phyloP scores from a whole-genome alignment of 2,888 invertebrate genomes.

The Elegia similella region DNA sequence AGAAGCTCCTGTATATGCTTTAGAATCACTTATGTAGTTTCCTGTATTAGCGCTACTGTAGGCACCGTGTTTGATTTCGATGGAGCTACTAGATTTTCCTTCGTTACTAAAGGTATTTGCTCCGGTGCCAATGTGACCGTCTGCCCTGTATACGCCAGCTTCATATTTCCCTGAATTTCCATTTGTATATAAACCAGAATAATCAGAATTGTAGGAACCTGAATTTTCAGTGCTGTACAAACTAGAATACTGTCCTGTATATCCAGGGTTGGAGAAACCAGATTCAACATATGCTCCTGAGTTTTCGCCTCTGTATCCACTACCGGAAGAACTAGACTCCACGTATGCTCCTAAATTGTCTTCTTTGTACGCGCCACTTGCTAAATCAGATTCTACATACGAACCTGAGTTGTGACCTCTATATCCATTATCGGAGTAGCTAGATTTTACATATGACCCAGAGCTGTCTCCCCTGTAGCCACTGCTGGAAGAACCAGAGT shows the following conservation, averaged over 20 bases:
- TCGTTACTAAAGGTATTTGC: conserved; percentile 27
- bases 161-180: conserved; percentile 55
- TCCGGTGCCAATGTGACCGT: conserved; percentile 51
- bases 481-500: background rate
- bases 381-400: conserved; percentile 22
- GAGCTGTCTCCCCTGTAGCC: conserved; percentile 43
- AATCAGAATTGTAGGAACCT: conserved; percentile 41
- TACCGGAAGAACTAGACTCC: background rate
- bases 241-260: conserved; percentile 36
- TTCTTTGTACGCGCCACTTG: background rate
- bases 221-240: conserved; percentile 35
- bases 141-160: conserved; percentile 54
- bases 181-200: conserved; percentile 46
- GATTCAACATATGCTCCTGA: conserved; percentile 27
- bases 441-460: conserved; percentile 42
- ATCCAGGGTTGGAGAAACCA: conserved; percentile 27
- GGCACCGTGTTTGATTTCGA: conserved; percentile 37
- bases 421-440: conserved; percentile 30
- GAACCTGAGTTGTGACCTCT: conserved; percentile 36
- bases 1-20: conserved; percentile 58
- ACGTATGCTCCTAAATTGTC: background rate
- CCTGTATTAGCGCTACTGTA: conserved; percentile 56
- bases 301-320: conserved; percentile 21
- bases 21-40: conserved; percentile 55
- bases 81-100: conserved; percentile 25